These are phyloP conservation scores for Acleris laterana DNA, from an alignment of 2,888 invertebrate genomes.

Conservation along the genomic window DNA sequence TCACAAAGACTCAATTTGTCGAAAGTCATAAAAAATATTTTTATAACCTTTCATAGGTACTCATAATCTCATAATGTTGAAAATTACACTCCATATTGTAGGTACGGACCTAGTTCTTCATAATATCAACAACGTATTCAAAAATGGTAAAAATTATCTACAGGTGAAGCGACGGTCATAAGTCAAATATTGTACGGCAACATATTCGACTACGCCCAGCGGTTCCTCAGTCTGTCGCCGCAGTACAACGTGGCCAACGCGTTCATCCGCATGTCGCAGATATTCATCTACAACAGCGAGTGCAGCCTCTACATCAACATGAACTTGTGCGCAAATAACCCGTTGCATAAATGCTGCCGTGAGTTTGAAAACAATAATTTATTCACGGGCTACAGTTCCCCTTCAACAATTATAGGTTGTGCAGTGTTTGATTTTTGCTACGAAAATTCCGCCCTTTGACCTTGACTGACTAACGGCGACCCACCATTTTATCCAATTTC, in stretches of 20 bases:
- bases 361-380: too few relatives aligned
- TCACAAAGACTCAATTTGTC: not conserved
- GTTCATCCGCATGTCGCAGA: constrained; percentile 64
- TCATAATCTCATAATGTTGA: not conserved
- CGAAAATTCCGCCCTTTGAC: too few relatives aligned
- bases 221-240: constrained; percentile 66
- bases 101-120: not conserved
- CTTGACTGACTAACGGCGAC: too few relatives aligned
- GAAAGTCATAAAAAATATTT: not conserved
- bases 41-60: not conserved
- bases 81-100: not conserved
- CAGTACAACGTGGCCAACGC: constrained; percentile 74
- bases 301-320: constrained; percentile 57
- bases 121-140: too few relatives aligned
- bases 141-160: constrained; percentile 7
- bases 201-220: constrained; percentile 51
- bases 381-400: too few relatives aligned
- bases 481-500: too few relatives aligned
- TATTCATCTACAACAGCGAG: constrained; percentile 71
- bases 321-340: constrained; percentile 57
- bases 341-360: constrained; percentile 73
- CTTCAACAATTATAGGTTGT: too few relatives aligned
- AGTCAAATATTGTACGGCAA: constrained; percentile 66
- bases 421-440: too few relatives aligned
- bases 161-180: constrained; percentile 71